phyloP scores from a whole-genome alignment of 2,888 invertebrate species.

The Leptopterna dolabrata region DNA sequence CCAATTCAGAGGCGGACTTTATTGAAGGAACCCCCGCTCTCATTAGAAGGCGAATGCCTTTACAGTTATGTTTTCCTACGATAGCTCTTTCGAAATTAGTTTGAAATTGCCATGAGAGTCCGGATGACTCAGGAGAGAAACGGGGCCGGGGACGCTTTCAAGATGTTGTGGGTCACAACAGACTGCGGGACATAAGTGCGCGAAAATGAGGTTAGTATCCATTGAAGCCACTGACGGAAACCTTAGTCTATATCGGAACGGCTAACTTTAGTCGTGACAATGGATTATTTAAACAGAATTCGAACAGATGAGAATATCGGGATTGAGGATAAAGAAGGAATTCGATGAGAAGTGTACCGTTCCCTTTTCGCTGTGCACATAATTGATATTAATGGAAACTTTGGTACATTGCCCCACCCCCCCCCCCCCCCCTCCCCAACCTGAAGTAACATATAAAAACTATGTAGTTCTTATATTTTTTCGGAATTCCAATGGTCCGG shows the following conservation, averaged over 20 bases:
- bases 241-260: neutral
- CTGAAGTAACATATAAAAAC: too few relatives aligned
- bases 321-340: too few relatives aligned
- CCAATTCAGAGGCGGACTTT: neutral
- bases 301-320: too few relatives aligned
- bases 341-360: too few relatives aligned
- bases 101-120: neutral
- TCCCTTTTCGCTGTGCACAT: too few relatives aligned
- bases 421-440: too few relatives aligned
- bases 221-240: neutral
- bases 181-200: neutral
- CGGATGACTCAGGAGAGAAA: neutral
- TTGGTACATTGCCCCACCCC: too few relatives aligned
- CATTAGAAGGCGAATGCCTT: neutral
- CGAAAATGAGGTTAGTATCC: neutral
- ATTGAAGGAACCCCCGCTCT: neutral
- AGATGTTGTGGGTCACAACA: neutral
- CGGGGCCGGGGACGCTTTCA: constrained; percentile 1
- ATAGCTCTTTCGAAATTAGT: neutral
- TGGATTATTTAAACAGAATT: too few relatives aligned
- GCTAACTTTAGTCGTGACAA: too few relatives aligned
- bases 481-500: too few relatives aligned
- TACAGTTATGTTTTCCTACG: neutral
- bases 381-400: too few relatives aligned
- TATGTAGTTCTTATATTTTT: too few relatives aligned